phyloP scores from a whole-genome alignment of 2,888 invertebrate species.

The Anagyrus pseudococci region DNA sequence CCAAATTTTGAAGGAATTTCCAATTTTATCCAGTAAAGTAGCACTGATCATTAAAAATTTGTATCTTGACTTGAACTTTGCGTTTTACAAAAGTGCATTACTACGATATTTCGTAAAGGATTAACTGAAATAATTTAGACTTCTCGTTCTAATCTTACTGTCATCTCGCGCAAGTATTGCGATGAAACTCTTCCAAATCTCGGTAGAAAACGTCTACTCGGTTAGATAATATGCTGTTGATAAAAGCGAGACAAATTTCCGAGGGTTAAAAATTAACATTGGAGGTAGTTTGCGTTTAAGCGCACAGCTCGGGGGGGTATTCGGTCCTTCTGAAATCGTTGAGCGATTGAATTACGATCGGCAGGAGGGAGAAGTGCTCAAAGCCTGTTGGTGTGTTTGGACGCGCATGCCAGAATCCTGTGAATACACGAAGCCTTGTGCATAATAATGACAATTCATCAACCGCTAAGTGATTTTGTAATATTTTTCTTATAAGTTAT shows the following conservation, averaged over 20 bases:
- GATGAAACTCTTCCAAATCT: background rate
- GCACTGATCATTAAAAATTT: background rate
- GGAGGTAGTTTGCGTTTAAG: background rate
- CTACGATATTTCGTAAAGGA: no score
- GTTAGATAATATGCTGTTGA: background rate
- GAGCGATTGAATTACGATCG: constrained; percentile 31
- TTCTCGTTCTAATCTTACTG: background rate
- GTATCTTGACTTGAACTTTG: background rate
- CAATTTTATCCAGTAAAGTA: background rate
- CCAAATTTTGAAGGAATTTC: no score
- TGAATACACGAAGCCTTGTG: constrained; percentile 33
- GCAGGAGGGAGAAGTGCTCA: constrained; percentile 33
- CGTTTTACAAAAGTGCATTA: no score
- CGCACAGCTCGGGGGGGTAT: background rate
- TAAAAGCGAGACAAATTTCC: no score
- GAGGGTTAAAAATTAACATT: background rate
- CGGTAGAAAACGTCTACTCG: background rate
- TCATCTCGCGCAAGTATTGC: background rate
- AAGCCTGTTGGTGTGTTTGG: constrained; percentile 45
- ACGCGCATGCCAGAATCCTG: constrained; percentile 33
- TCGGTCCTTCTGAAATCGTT: constrained; percentile 25
- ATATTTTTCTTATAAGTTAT: constrained; percentile 60
- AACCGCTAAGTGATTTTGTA: constrained; percentile 59
- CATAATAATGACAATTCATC: constrained; percentile 43
- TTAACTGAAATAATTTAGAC: no score